A percentile compares a stretch with the other conserved stretches of the same genome.
Evolutionary conservation across 2,797 vertebrate species (phyloP).

Genomic region (Falco berigora): DNA sequence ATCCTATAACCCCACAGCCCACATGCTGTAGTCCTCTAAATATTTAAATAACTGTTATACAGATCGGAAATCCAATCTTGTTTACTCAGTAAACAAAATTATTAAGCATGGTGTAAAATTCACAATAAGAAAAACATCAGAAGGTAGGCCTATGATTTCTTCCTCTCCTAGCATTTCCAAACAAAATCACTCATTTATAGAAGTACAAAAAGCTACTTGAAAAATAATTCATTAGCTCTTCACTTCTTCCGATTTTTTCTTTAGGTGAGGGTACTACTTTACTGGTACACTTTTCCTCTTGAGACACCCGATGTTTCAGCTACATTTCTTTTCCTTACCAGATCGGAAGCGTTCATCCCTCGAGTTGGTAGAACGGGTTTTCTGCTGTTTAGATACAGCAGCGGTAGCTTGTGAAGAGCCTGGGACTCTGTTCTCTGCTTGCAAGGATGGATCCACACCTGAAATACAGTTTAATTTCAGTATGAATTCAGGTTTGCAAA

Average conservation of each 20-base stretch:
- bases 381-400: conserved; percentile 78
- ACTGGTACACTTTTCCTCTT: background rate
- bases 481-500: background rate
- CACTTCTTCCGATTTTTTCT: background rate
- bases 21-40: background rate
- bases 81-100: background rate
- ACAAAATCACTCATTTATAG: background rate
- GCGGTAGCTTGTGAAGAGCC: conserved; percentile 75
- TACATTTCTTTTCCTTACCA: conserved; percentile 70
- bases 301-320: background rate
- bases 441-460: conserved; percentile 91
- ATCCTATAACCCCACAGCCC: background rate
- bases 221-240: background rate
- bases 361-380: conserved; percentile 80
- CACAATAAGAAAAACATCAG: background rate
- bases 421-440: conserved; percentile 82
- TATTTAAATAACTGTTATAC: background rate
- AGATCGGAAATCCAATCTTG: background rate
- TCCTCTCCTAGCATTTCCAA: background rate
- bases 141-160: background rate
- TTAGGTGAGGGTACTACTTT: background rate
- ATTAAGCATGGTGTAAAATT: background rate
- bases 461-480: conserved; percentile 43
- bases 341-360: conserved; percentile 95
- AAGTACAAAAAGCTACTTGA: background rate